These are phyloP conservation scores for Panthera tigris DNA, from an alignment of 2,113 vertebrate genomes.

Conservation along the genomic window DNA sequence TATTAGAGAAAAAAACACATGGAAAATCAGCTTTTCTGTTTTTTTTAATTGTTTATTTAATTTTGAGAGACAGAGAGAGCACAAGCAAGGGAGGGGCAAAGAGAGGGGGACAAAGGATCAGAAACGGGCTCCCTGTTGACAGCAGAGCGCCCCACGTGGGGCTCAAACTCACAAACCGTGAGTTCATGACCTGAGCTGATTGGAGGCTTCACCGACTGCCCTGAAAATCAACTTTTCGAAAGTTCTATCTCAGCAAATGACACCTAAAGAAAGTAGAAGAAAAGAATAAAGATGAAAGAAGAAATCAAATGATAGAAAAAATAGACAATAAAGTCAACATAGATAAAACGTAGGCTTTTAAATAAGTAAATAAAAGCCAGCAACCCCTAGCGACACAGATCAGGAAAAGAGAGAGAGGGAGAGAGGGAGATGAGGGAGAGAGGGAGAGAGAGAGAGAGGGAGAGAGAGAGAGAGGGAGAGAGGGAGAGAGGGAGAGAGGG, in stretches of 20 bases:
- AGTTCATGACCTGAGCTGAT: too few relatives aligned
- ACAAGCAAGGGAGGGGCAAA: too few relatives aligned
- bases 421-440: too few relatives aligned
- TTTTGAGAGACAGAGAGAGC: too few relatives aligned
- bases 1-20: not conserved
- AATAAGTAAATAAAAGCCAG: not conserved
- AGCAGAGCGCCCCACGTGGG: too few relatives aligned
- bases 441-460: not conserved
- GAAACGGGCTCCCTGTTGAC: too few relatives aligned
- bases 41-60: too few relatives aligned
- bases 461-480: not conserved
- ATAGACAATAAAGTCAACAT: not conserved
- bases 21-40: not conserved
- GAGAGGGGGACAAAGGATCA: too few relatives aligned
- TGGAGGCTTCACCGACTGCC: too few relatives aligned
- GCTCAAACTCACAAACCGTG: too few relatives aligned
- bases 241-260: not conserved
- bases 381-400: not conserved
- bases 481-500: not conserved
- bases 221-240: not conserved
- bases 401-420: not conserved
- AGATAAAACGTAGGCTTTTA: not conserved
- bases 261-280: not conserved
- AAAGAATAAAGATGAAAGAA: not conserved
- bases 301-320: not conserved